Conservation (phyloP, 2,888 invertebrate species). For the Andrena praecox region DNA sequence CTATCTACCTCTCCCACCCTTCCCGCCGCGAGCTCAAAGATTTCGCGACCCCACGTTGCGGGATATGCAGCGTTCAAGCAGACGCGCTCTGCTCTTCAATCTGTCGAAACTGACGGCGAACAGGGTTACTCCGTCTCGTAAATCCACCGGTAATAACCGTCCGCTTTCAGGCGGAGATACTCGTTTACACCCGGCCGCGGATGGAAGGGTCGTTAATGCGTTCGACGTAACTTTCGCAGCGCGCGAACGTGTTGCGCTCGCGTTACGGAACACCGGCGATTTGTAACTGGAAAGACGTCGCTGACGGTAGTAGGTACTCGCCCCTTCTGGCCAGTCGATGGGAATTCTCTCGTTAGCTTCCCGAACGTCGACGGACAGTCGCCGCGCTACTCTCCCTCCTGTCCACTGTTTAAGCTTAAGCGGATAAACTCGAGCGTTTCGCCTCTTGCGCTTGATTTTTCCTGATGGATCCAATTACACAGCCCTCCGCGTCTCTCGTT, state of each 20-base stretch:
- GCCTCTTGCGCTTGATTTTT: conserved; percentile 14
- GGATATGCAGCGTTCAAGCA: not conserved
- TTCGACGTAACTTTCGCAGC: conserved; percentile 40
- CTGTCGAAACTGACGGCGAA: conserved; percentile 24
- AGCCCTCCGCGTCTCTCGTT: conserved; percentile 2
- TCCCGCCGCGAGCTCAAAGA: not conserved
- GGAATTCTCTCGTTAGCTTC: conserved; percentile 44
- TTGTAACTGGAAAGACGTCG: conserved; percentile 43
- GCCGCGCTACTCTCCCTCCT: not conserved
- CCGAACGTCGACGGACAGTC: conserved; percentile 18
- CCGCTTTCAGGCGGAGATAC: conserved; percentile 27
- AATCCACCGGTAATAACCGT: conserved; percentile 48
- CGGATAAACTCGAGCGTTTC: conserved; percentile 10
- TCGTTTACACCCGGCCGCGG: conserved; percentile 12
- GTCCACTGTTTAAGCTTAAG: conserved; percentile 6
- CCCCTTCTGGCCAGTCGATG: conserved; percentile 8
- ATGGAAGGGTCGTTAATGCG: conserved; percentile 34
- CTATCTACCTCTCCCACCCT: not conserved
- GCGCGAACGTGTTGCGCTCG: conserved; percentile 7
- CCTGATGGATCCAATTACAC: conserved; percentile 25
- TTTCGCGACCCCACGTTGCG: not conserved
- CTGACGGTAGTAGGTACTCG: conserved; percentile 8
- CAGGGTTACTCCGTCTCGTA: conserved; percentile 31
- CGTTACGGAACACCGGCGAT: conserved; percentile 34
- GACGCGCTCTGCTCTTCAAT: conserved; percentile 24